These are phyloP conservation scores for Eupeodes luniger DNA, from an alignment of 2,888 invertebrate genomes.

Conservation along the genomic window DNA sequence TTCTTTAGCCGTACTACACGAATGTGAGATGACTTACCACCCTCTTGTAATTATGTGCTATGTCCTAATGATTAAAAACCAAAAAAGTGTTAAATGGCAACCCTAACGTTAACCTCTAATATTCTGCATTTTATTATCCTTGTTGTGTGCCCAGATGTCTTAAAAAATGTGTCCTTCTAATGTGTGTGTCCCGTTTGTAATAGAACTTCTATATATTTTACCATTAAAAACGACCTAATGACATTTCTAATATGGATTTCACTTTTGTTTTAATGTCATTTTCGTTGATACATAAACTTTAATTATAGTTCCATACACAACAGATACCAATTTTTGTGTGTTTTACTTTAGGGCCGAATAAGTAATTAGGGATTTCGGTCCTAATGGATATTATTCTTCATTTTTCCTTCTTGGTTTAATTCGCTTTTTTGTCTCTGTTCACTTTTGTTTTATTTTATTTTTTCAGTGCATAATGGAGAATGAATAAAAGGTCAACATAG, in stretches of 20 bases:
- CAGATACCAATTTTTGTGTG: slow-evolving; percentile 45
- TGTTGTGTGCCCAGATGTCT: slow-evolving; percentile 33
- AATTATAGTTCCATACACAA: slow-evolving; percentile 61
- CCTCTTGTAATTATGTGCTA: too few relatives aligned
- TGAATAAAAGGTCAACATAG: slow-evolving; percentile 70
- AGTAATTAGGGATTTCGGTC: slow-evolving; percentile 66
- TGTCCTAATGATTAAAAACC: too few relatives aligned
- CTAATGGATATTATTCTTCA: slow-evolving; percentile 59
- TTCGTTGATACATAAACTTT: slow-evolving; percentile 58
- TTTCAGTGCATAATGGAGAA: slow-evolving; percentile 52
- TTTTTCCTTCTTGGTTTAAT: slow-evolving; percentile 19
- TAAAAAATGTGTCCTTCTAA: slow-evolving; percentile 21
- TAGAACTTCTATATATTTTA: slow-evolving; percentile 41
- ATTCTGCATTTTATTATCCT: background rate
- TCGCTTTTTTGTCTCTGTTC: slow-evolving; percentile 26
- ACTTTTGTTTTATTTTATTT: background rate
- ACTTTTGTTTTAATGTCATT: slow-evolving; percentile 38
- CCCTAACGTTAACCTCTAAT: background rate
- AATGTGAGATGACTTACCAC: too few relatives aligned
- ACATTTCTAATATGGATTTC: slow-evolving; percentile 54
- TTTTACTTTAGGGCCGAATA: slow-evolving; percentile 37
- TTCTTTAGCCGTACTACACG: too few relatives aligned
- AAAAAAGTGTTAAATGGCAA: background rate
- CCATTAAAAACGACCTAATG: slow-evolving; percentile 51
- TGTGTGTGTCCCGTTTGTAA: background rate